A percentile compares a stretch with the other conserved stretches of the same genome.
These are phyloP conservation scores for Neoascia interrupta DNA, from an alignment of 2,888 invertebrate genomes.

Conservation along the genomic window DNA sequence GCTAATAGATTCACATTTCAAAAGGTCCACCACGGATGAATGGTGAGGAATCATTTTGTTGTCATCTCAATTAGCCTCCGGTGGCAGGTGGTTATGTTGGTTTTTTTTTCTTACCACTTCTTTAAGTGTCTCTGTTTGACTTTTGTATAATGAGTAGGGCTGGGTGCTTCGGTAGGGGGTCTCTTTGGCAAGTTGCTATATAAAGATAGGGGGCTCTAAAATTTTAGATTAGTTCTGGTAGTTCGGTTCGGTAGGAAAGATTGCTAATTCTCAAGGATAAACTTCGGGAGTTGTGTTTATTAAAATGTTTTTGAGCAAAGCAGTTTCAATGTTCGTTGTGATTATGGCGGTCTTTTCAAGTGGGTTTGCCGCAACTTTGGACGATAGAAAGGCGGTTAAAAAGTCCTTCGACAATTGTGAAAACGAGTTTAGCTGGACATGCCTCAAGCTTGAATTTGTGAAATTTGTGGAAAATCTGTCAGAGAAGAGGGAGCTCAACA, in stretches of 20 bases:
- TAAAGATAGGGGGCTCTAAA: conserved; percentile 41
- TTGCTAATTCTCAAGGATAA: conserved; percentile 10
- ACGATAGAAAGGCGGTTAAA: conserved; percentile 66
- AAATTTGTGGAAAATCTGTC: conserved; percentile 88
- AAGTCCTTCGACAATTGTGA: conserved; percentile 81
- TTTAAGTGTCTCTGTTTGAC: conserved; percentile 9
- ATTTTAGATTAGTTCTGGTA: conserved; percentile 49
- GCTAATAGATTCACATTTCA: conserved; percentile 34
- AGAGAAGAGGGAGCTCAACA: conserved; percentile 83
- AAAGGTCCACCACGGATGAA: conserved; percentile 60
- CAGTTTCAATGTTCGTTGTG: conserved; percentile 2
- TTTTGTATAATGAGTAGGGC: background rate
- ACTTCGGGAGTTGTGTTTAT: background rate
- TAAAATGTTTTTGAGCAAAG: conserved; percentile 23
- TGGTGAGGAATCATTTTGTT: conserved; percentile 55
- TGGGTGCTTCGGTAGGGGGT: background rate
- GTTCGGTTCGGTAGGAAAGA: conserved; percentile 21
- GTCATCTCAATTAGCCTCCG: conserved; percentile 40
- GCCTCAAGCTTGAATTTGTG: conserved; percentile 88
- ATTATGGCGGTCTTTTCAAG: background rate
- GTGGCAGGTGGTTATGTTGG: conserved; percentile 25
- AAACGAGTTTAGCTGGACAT: conserved; percentile 85
- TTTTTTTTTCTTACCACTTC: conserved; percentile 14
- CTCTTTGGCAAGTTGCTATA: conserved; percentile 22
- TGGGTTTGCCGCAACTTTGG: conserved; percentile 34